Base-by-base conservation (phyloP, 2,888 invertebrate species). In the Drosophila gaucha region DNA sequence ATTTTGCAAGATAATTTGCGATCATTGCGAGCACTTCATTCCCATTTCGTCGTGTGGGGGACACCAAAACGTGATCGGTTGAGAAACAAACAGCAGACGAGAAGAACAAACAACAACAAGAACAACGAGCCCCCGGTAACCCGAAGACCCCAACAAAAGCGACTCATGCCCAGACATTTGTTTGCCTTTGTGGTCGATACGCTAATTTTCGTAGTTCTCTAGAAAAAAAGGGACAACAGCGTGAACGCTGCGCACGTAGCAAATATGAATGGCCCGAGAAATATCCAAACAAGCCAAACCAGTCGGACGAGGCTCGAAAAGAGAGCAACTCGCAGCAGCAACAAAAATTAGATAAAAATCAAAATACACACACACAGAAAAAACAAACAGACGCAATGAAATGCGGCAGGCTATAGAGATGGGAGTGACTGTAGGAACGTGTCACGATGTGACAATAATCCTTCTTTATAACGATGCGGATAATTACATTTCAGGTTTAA, bases 171-270 rank as follows among this genome's bases (percentile, higher is more conserved):
- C 64, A 69, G 69, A 68, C 64, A 43, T 70, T 74, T 83, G 74
- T 86, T 84, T 83, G 74, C 55, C 67, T 80, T 86, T 75, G 80
- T 84, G 85, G 86, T 78, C 80, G 76, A 84, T 86, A 86, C 84
- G 84, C 86, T 86, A 84, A 84, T 84, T 84, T 84, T 74, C 68
- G 65, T 80, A 76, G 76, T 83, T 83, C 71, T 58, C 56, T 31
- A 47, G 66, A 78, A 76, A 80, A 78, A 78, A 75, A 83, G 76
- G 67, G 55, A 63, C 66, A 65, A 63, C 66, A 55, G 58, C 54
- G 33, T 59, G 56, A 62, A 64, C 67, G 36, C 50, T 55, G 70
- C 70, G 58, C 68, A 85, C 82, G 76, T 78, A 85, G 62, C 71
- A 79, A 77, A 82, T 74, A 85, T 84, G 83, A 82, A 82, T 82